Percentiles rank a stretch among this genome's conserved stretches.
These are phyloP conservation scores for Zaprionus lachaisei DNA, from an alignment of 1,140 invertebrate species.

Conservation along the genomic window DNA sequence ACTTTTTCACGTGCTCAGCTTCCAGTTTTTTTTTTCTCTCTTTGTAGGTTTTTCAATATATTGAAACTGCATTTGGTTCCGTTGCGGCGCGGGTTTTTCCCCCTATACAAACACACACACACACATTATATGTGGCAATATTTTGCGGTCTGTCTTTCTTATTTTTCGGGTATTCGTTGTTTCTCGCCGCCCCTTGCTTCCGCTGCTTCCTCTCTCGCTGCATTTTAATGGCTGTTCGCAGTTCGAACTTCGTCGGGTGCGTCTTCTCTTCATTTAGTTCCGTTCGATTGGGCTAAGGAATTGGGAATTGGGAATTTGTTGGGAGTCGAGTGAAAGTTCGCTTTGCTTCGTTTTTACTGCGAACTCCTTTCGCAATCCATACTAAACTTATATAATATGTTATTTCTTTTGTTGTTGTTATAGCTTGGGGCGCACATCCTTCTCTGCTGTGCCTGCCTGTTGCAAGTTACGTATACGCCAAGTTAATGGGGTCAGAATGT, in stretches of 20 bases:
- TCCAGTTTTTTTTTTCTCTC: slow-evolving; percentile 17
- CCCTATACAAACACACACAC: neutral
- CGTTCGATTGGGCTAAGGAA: slow-evolving; percentile 69
- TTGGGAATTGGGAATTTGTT: slow-evolving; percentile 21
- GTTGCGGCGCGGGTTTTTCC: slow-evolving; percentile 28
- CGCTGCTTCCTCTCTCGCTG: slow-evolving; percentile 1
- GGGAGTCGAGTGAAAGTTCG: slow-evolving; percentile 63
- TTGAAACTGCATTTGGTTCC: slow-evolving; percentile 23
- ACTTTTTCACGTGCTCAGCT: slow-evolving; percentile 27
- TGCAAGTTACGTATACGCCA: slow-evolving; percentile 68
- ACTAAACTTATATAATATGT: slow-evolving; percentile 56
- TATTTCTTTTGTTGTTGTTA: slow-evolving; percentile 1
- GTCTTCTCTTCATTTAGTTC: slow-evolving; percentile 48
- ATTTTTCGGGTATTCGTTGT: slow-evolving; percentile 5
- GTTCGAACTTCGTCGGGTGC: slow-evolving; percentile 9
- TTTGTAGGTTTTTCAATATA: neutral
- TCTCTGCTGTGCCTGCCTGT: slow-evolving; percentile 41
- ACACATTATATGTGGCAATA: slow-evolving; percentile 42
- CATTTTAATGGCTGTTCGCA: slow-evolving; percentile 61
- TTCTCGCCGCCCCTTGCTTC: neutral
- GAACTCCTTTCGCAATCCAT: slow-evolving; percentile 54
- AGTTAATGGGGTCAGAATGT: slow-evolving; percentile 35
- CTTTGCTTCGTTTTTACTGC: slow-evolving; percentile 27
- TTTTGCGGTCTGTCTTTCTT: slow-evolving; percentile 38
- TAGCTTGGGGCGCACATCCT: slow-evolving; percentile 45